Evolutionary conservation across 2,888 invertebrate genomes (phyloP), one percentile per base, ranked within the genome.

Genomic region (Brachyopa scutellaris): DNA sequence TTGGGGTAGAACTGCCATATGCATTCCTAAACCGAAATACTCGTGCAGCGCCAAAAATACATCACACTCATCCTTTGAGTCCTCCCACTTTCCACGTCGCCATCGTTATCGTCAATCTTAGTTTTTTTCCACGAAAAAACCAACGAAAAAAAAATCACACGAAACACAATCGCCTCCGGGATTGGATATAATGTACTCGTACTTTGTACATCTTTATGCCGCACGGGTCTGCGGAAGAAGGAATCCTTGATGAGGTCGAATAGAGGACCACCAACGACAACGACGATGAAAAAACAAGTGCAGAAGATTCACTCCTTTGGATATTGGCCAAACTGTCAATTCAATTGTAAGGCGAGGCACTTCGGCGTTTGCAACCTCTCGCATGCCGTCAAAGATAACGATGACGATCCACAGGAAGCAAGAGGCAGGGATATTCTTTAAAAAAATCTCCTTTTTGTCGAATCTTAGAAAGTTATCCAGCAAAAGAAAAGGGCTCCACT

Each of bases 271-370:
- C 17, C 36, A 23, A 38, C 49, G 23, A n/a, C n/a, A n/a, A n/a
- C n/a, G n/a, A n/a, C n/a, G 29, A 55, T 42, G 6, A 82, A 70
- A 59, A 82, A 69, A 55, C 55, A 74, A 76, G 57, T 57, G 49
- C 62, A 74, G 64, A 61, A 64, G 45, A 62, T 76, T 45, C 86
- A 86, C 84, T 84, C 80, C 82, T 84, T 87, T 89, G 89, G 89
- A 88, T 85, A 85, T 72, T 85, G 85, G 88, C 89, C 90, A 89
- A 89, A 86, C 88, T 87, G 87, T 87, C 89, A 88, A 87, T 88
- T 87, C 86, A 86, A 85, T 86, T 85, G 84, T 76, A 80, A 69
- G 42, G 31, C 55, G 53, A 61, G 59, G 33, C 45, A 57, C 40
- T 40, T 49, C 38, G 36, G 17, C 33, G 31, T 55, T 61, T 42